Conservation (phyloP, 2,888 invertebrate species). For the Imbricaverruca yamaguchii region DNA sequence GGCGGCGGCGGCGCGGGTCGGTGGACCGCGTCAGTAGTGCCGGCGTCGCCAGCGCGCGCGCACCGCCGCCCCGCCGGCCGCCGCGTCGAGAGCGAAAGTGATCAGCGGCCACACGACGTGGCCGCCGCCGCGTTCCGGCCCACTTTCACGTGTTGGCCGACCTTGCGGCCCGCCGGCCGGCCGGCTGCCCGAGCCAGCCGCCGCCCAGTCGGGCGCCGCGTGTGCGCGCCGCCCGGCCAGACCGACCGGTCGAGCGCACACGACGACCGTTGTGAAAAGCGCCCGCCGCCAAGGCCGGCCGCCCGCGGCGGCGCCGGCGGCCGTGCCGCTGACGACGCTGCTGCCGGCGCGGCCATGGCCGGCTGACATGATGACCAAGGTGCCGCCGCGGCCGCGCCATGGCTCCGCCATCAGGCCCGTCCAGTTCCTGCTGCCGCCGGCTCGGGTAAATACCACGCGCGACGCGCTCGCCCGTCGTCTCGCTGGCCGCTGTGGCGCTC, state of each 20-base stretch:
- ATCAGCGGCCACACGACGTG: not conserved
- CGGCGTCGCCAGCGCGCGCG: no score
- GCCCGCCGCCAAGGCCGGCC: not conserved
- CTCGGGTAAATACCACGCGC: slow-evolving; percentile 19
- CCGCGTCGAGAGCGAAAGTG: no score
- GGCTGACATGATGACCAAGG: slow-evolving; percentile 14
- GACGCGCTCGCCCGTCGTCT: no score
- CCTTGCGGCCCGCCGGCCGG: not conserved
- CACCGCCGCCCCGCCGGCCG: no score
- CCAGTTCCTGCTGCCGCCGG: slow-evolving; percentile 12
- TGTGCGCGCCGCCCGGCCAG: no score
- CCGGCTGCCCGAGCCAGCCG: not conserved
- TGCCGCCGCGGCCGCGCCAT: slow-evolving; percentile 11
- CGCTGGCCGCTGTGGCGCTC: no score
- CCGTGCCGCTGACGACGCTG: not conserved
- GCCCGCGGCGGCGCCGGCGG: not conserved
- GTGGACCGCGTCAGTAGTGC: no score
- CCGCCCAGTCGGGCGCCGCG: not conserved
- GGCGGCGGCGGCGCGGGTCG: no score
- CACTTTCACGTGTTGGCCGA: slow-evolving; percentile 20
- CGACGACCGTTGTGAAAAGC: not conserved
- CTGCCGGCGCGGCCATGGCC: not conserved
- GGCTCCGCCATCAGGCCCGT: not conserved
- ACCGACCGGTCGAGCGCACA: not conserved
- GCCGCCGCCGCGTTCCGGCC: not conserved